Evolutionary conservation across 2,113 vertebrate genomes (phyloP).

Genomic region (Hassar affinis): DNA sequence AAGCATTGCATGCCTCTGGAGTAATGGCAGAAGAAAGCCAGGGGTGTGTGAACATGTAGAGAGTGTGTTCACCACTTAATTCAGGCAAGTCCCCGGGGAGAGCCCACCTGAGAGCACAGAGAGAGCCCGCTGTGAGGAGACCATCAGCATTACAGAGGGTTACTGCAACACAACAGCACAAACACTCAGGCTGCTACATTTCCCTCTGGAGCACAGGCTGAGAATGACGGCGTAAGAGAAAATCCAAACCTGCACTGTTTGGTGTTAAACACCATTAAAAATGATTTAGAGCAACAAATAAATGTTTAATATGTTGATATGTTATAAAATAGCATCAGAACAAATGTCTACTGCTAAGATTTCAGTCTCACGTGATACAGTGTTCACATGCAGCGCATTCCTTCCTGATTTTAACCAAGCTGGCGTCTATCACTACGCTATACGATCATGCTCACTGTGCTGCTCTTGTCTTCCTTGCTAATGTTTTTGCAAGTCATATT

Average conservation of each 20-base stretch:
- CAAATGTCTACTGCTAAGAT: background rate
- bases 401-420: too few species aligned
- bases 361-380: background rate
- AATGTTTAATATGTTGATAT: background rate
- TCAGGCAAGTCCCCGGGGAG: slow-evolving; percentile 68
- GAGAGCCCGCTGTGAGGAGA: slow-evolving; percentile 69
- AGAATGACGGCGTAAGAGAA: background rate
- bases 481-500: too few species aligned
- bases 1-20: slow-evolving; percentile 54
- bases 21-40: slow-evolving; percentile 31
- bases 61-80: slow-evolving; percentile 71
- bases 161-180: slow-evolving; percentile 58
- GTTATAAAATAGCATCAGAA: background rate
- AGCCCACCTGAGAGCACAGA: slow-evolving; percentile 71
- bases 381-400: background rate
- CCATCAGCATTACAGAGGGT: slow-evolving; percentile 75
- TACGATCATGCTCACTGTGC: too few species aligned
- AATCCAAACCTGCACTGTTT: background rate
- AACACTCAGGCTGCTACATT: slow-evolving; percentile 59
- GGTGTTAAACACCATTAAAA: background rate
- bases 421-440: too few species aligned
- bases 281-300: background rate
- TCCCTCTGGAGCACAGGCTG: slow-evolving; percentile 53
- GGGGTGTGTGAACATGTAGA: slow-evolving; percentile 56
- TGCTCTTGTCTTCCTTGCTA: too few species aligned